Evolutionary conservation across 2,888 invertebrate genomes (phyloP), one percentile per base, ranked within the genome.

Genomic region (Protodeltote pygarga): DNA sequence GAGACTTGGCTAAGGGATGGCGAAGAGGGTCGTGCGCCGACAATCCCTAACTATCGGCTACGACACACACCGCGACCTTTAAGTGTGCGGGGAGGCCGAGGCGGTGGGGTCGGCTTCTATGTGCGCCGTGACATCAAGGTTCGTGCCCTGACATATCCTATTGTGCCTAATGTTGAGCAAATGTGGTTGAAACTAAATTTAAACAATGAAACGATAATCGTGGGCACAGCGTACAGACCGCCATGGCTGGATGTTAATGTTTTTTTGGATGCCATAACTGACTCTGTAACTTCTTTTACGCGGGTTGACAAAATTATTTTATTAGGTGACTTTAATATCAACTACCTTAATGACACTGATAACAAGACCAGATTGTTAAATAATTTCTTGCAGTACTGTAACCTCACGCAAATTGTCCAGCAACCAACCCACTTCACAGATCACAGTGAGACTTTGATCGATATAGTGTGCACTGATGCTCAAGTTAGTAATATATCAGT

Each of bases 1-100:
- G 40, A 40, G 9, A 40, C 31, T 4, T 32, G 38, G 38, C 14
- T 38, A 5, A 10, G 39, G n/a, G 20, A 21, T 2, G 17, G 31
- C 1, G 31, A 40, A 16, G 31, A 31, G 11, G 24, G 31, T 11
- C 24, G 31, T 1, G 39, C 39, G 11, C 39, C 31, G 1, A 5
- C 9, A 16, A 17, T 40, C 4, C 31, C 39, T 2, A 16, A 10
- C 3, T 39, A 39, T n/a, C 20, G 14, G 3, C 10, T 29, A n/a
- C 10, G 17, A 2, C 31, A 31, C 8, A 10, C 11, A 6, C 31
- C 31, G 1, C 8, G 31, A 10, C 31, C 29, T 2, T 1, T 6
- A 1, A 10, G 8, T 3, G 29, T 16, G 4, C 3, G 17, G 1
- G 9, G 16, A 3, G 10, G 19, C 9, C 17, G 31, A 3, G 31